Base-by-base conservation (phyloP, 2,888 invertebrate species). In the Bombylius major region DNA sequence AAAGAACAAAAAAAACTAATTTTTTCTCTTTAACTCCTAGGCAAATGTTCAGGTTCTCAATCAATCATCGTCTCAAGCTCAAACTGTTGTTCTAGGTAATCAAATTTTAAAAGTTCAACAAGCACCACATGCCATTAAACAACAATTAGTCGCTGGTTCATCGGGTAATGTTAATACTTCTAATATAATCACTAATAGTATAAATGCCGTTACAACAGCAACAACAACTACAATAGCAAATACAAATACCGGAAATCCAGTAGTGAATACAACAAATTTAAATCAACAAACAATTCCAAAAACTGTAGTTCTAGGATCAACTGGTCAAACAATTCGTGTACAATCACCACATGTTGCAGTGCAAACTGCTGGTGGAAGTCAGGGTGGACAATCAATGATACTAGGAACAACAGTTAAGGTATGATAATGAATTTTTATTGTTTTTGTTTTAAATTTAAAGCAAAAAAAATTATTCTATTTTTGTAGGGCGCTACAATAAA, bases 51-150 rank as follows among this genome's bases (percentile, higher is more conserved):
- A 65, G 50, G 52, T 65, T 14, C 53, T 65, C 32, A 63, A 62
- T 45, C 62, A 62, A 44, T 50, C 61, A 8, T 58, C 58, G 8
- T 58, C 57, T 5, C 66, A 69, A 50, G 60, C 71, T 45, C 75
- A 73, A 60, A 73, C 75, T 1, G 73, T 75, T n/a, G 67, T 75
- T 56, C 67, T 75, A 65, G 72, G 74, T 49, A 75, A 73, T 62
- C 75, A 74, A 63, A 64, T 74, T 45, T 59, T 75, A 14, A 68
- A 73, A 23, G 65, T 75, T 23, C 69, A 69, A 53, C 68, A 68
- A 55, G 54, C 62, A 8, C 59, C 66, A 36, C 62, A 67, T 23
- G 59, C 60, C 48, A 61, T 62, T 54, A 59, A 63, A 49, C 50
- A 53, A 53, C 57, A 50, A 42, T 46, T 51, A 51, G 12, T 57